Evolutionary conservation across 1,140 invertebrate species (phyloP), one percentile per base, ranked within the genome.

Genomic region (Leptonema lineaticorne): DNA sequence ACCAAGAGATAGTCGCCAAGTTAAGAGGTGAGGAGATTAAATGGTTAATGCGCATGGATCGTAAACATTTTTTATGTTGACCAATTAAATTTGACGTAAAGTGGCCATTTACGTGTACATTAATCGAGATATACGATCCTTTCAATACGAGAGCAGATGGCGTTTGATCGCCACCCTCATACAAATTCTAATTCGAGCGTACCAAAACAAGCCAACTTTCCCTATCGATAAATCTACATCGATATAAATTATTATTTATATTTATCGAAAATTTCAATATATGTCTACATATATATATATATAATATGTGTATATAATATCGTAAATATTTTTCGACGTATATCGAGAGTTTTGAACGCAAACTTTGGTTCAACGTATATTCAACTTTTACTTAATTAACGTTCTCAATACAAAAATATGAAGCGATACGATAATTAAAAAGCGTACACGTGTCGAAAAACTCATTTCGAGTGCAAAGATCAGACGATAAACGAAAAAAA

Each of bases 11-110:
- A n/a, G n/a, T n/a, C n/a, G n/a, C n/a, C n/a, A n/a, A n/a, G n/a
- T n/a, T n/a, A n/a, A 11, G 30, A 33, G 11, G 50, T 24, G 20
- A 8, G 22, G 20, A 53, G 50, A 53, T 53, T 53, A 53, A 53
- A 53, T 26, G 50, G 50, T 53, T 53, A 53, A 53, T 26, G 50
- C 22, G 20, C 20, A 24, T 20, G 50, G 18, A 26, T 41, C 37
- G 50, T 53, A 22, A 53, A 53, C 50, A 53, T 53, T 53, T 53
- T 53, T 53, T 53, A 53, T 53, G 22, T 24, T 5, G 2, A 11
- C 50, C 50, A 53, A 53, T 53, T 53, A 53, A 53, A 53, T 53
- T 53, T 53, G 50, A 53, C 50, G 50, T 26, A 53, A 53, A 53
- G 50, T 53, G 24, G 18, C 50, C 50, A 53, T 53, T 53, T 53